These are phyloP conservation scores for Lepidocyrtinus sp. DNA, from an alignment of 2,888 invertebrate species.

Conservation along the genomic window DNA sequence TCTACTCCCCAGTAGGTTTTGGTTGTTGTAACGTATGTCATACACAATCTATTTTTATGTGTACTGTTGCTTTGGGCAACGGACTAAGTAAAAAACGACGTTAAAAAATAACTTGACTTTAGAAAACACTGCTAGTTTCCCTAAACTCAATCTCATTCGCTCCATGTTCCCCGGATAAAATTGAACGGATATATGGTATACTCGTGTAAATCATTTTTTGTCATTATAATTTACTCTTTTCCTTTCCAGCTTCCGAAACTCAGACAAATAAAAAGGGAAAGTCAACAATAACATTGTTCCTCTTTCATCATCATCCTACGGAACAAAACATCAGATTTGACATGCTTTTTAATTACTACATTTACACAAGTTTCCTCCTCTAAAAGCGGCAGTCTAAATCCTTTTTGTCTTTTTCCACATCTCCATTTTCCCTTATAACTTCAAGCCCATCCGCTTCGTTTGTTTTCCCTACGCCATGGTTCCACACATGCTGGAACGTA, in stretches of 20 bases:
- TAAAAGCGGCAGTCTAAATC: no score
- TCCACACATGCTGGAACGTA: no score
- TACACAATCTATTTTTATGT: neutral
- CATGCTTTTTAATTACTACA: no score
- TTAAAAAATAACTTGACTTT: no score
- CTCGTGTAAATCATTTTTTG: neutral
- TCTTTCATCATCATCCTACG: neutral
- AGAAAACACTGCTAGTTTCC: no score
- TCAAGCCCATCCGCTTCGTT: neutral
- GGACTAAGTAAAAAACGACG: no score
- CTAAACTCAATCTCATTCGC: neutral
- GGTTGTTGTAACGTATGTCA: no score
- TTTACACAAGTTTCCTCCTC: no score
- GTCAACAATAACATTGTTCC: neutral
- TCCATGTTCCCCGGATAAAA: neutral
- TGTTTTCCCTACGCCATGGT: no score
- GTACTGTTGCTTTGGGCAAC: neutral
- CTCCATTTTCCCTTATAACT: neutral
- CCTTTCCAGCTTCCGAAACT: neutral
- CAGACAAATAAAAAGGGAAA: neutral
- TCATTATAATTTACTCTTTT: neutral
- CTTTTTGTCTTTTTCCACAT: neutral
- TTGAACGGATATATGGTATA: slow-evolving; percentile 8
- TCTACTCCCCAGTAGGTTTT: neutral
- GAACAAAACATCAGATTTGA: neutral